Evolutionary conservation across 2,888 invertebrate genomes (phyloP).

Genomic region (Disparrhopalites patrizii): DNA sequence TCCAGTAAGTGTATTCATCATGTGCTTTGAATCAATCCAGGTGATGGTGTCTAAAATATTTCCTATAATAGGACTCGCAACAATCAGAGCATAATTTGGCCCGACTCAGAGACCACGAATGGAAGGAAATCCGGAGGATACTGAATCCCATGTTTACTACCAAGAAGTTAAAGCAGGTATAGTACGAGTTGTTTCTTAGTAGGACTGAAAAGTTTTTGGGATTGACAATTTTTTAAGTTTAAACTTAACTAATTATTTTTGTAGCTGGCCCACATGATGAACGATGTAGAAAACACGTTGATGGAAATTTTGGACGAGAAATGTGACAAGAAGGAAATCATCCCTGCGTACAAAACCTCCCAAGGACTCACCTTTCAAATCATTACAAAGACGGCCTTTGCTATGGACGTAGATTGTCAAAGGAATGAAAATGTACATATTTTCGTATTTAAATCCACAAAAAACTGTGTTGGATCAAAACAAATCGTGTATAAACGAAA

Average conservation of each 20-base stretch:
- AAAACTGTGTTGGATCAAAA: background rate
- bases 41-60: background rate
- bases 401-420: conserved; percentile 48
- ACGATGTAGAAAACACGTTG: conserved; percentile 44
- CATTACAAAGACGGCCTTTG: conserved; percentile 47
- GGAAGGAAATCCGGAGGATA: conserved; percentile 46
- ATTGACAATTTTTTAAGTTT: background rate
- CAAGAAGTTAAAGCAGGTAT: conserved; percentile 46
- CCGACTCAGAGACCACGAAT: conserved; percentile 43
- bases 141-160: conserved; percentile 47
- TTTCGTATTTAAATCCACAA: background rate
- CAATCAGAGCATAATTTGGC: conserved; percentile 46
- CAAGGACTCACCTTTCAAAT: conserved; percentile 46
- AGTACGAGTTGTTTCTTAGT: too few relatives aligned
- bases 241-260: conserved; percentile 2
- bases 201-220: conserved; percentile 8
- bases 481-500: background rate
- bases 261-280: conserved; percentile 46
- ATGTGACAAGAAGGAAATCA: conserved; percentile 36
- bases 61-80: conserved; percentile 40
- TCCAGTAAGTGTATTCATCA: conserved; percentile 35
- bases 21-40: background rate
- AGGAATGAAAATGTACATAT: conserved; percentile 44
- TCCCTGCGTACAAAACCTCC: conserved; percentile 44
- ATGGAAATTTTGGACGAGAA: conserved; percentile 47